Evolutionary conservation across 2,888 invertebrate genomes (phyloP).

Genomic region (Fragum fragum): DNA sequence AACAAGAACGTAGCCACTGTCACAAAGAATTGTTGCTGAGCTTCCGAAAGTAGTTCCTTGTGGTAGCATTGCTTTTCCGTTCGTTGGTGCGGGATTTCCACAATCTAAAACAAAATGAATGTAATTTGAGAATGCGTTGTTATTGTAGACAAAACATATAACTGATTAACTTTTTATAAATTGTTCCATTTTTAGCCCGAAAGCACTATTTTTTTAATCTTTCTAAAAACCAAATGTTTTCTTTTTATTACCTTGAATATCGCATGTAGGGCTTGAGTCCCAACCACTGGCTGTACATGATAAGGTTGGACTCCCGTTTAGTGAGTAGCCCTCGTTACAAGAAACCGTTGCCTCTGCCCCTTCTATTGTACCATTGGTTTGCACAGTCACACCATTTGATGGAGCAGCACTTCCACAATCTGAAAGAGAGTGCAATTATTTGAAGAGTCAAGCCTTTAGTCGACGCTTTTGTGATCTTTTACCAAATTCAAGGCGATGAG

Average conservation of each 20-base stretch:
- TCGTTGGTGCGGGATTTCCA: constrained; percentile 24
- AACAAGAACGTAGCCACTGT: constrained; percentile 1
- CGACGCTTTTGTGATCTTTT: not conserved
- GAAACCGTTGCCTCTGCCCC: not conserved
- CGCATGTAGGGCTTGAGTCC: constrained; percentile 16
- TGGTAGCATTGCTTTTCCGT: not conserved
- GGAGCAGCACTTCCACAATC: constrained; percentile 22
- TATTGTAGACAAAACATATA: no score
- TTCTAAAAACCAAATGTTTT: not conserved
- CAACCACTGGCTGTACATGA: constrained; percentile 31
- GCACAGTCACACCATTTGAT: constrained; percentile 9
- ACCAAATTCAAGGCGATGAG: no score
- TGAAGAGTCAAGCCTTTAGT: not conserved
- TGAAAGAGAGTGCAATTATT: not conserved
- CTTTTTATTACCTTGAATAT: constrained; percentile 21
- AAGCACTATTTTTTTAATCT: no score
- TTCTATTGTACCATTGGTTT: not conserved
- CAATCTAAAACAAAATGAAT: constrained; percentile 28
- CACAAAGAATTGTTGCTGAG: constrained; percentile 3
- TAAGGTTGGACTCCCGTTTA: constrained; percentile 19
- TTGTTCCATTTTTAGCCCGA: no score
- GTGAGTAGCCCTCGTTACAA: constrained; percentile 27
- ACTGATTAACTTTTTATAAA: no score
- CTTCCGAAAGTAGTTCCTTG: constrained; percentile 29
- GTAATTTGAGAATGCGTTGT: no score